Conservation (phyloP, 2,888 invertebrate species). For the Caenorhabditis panamensis region DNA sequence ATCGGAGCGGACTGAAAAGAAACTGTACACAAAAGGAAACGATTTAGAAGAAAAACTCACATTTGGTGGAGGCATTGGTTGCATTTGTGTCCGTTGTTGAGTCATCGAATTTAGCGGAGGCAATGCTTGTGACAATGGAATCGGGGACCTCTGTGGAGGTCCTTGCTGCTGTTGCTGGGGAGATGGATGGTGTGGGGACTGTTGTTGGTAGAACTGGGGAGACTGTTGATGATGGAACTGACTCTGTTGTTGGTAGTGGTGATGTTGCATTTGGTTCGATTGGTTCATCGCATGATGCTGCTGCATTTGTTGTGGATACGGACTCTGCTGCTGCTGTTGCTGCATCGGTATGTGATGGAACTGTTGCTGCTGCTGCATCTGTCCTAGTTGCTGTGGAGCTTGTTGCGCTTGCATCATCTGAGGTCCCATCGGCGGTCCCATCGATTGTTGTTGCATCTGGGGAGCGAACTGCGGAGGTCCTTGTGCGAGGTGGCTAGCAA, state of each 20-base stretch:
- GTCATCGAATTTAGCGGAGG: conserved; percentile 40
- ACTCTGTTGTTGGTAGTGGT: conserved; percentile 34
- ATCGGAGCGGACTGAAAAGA: conserved; percentile 14
- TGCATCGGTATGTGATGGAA: conserved; percentile 12
- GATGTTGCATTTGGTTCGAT: conserved; percentile 19
- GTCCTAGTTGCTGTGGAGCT: conserved; percentile 19
- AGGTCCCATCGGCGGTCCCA: not conserved
- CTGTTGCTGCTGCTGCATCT: conserved; percentile 19
- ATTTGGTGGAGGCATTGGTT: conserved; percentile 20
- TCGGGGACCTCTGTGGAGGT: conserved; percentile 37
- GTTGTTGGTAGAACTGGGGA: conserved; percentile 38
- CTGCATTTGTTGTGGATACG: conserved; percentile 30
- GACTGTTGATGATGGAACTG: conserved; percentile 39
- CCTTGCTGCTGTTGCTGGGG: conserved; percentile 37
- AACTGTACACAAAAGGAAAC: not conserved
- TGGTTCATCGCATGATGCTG: conserved; percentile 22
- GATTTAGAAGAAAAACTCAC: conserved; percentile 10
- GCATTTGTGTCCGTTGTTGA: conserved; percentile 16
- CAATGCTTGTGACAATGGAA: conserved; percentile 41
- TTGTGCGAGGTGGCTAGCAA: not conserved
- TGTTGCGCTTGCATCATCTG: not conserved
- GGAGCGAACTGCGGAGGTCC: not conserved
- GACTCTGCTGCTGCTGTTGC: conserved; percentile 7
- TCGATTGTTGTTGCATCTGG: not conserved
- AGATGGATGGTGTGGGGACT: conserved; percentile 1